phyloP scores from a whole-genome alignment of 2,888 invertebrate genomes.

The Eutolmus rufibarbis region DNA sequence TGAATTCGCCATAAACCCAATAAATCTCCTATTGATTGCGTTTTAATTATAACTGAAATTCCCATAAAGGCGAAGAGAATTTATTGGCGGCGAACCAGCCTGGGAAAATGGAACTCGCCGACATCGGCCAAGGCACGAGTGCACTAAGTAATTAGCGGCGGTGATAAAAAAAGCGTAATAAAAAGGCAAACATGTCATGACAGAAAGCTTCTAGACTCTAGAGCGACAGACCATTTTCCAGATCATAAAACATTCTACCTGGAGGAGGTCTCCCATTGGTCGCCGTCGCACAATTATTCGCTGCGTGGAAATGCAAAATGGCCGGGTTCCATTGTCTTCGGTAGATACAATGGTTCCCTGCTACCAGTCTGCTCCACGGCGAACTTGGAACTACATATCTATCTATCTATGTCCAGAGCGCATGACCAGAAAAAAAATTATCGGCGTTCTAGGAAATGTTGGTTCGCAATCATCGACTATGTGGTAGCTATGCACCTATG shows the following conservation, averaged over 20 bases:
- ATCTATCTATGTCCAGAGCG: not conserved
- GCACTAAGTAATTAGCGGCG: slow-evolving; percentile 23
- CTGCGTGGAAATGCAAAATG: slow-evolving; percentile 27
- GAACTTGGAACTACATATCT: not conserved
- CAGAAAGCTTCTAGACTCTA: slow-evolving; percentile 25
- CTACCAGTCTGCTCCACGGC: not conserved
- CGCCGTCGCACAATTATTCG: not conserved
- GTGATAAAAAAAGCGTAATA: slow-evolving; percentile 30
- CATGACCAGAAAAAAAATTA: slow-evolving; percentile 18
- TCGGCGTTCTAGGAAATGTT: not conserved
- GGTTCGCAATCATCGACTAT: not conserved
- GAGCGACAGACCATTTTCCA: slow-evolving; percentile 24
- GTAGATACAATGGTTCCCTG: not conserved
- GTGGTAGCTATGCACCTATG: not conserved
- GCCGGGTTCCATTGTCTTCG: slow-evolving; percentile 23
- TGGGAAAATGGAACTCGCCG: not conserved
- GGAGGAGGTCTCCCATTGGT: slow-evolving; percentile 16
- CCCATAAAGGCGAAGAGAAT: not conserved
- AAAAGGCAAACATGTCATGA: slow-evolving; percentile 35
- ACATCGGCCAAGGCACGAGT: not conserved
- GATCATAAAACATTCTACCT: slow-evolving; percentile 29
- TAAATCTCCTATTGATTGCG: slow-evolving; percentile 35
- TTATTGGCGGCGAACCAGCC: not conserved
- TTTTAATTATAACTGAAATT: slow-evolving; percentile 30
- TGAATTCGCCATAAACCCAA: slow-evolving; percentile 10